These are phyloP conservation scores for Spodoptera picta DNA, from an alignment of 2,888 invertebrate genomes.

Conservation along the genomic window DNA sequence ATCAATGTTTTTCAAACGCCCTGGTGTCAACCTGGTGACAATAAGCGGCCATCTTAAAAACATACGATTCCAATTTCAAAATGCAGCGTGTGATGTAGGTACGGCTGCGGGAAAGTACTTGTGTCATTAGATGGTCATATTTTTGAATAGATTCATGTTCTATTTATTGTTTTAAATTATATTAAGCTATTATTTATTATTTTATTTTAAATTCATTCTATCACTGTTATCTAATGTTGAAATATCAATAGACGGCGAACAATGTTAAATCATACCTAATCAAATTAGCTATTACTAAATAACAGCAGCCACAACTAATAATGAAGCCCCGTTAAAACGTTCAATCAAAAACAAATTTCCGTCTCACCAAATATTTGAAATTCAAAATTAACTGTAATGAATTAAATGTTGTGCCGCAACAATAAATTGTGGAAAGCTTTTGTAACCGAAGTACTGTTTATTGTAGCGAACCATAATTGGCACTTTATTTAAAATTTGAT, in stretches of 20 bases:
- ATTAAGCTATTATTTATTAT: no score
- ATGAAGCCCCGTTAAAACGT: conserved; percentile 12
- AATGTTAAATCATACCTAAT: conserved; percentile 2
- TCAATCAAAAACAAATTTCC: conserved; percentile 28
- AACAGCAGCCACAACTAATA: conserved; percentile 1
- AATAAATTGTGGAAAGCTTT: conserved; percentile 25
- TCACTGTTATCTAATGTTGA: no score
- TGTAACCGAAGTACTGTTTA: conserved; percentile 24
- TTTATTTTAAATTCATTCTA: no score
- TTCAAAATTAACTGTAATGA: conserved; percentile 17
- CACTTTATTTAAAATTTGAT: conserved; percentile 22
- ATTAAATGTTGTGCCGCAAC: conserved; percentile 20
- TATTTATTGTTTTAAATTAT: no score
- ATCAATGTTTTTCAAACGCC: conserved; percentile 31
- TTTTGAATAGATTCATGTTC: no score
- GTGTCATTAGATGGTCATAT: no score
- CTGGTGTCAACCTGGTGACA: conserved; percentile 77
- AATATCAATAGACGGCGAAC: not conserved
- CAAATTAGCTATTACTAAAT: not conserved
- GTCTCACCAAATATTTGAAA: conserved; percentile 27
- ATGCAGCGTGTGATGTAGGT: conserved; percentile 61
- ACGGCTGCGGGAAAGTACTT: conserved; percentile 66
- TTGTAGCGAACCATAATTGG: conserved; percentile 27
- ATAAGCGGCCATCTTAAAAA: conserved; percentile 80
- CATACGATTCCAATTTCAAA: conserved; percentile 85